Evolutionary conservation across 2,113 vertebrate species (phyloP).

Genomic region (Nothobranchius kuhntae): DNA sequence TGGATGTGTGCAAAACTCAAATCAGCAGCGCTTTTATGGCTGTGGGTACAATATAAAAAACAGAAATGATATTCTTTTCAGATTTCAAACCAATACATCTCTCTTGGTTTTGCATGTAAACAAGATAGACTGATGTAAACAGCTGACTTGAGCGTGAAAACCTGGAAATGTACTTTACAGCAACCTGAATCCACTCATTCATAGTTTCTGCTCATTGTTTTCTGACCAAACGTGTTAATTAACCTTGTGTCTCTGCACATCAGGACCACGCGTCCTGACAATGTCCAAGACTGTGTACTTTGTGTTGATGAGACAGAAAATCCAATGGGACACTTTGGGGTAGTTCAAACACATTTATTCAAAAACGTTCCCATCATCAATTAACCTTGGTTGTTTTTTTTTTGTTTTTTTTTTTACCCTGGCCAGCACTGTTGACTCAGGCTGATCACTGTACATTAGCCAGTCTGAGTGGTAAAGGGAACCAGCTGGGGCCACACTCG

Average conservation of each 20-base stretch:
- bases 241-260: conserved; percentile 18
- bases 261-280: conserved; percentile 13
- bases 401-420: conserved; percentile 31
- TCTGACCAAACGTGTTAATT: conserved; percentile 38
- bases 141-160: neutral
- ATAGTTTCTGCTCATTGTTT: conserved; percentile 34
- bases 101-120: too few species aligned
- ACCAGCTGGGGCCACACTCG: conserved; percentile 75
- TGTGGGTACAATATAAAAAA: too few species aligned
- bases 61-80: too few species aligned
- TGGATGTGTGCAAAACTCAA: neutral
- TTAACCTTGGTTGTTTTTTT: conserved; percentile 43
- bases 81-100: too few species aligned
- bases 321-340: conserved; percentile 51
- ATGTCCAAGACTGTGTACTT: conserved; percentile 47
- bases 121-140: too few species aligned
- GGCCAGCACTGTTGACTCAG: conserved; percentile 75
- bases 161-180: neutral
- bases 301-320: conserved; percentile 50
- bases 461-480: conserved; percentile 73
- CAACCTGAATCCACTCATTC: neutral
- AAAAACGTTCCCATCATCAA: conserved; percentile 70
- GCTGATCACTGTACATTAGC: conserved; percentile 77
- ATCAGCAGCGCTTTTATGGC: too few species aligned
- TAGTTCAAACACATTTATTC: conserved; percentile 63